Evolutionary conservation across 2,797 vertebrate species (phyloP), one percentile per base, ranked within the genome.

Genomic region (Etheostoma nigrum): DNA sequence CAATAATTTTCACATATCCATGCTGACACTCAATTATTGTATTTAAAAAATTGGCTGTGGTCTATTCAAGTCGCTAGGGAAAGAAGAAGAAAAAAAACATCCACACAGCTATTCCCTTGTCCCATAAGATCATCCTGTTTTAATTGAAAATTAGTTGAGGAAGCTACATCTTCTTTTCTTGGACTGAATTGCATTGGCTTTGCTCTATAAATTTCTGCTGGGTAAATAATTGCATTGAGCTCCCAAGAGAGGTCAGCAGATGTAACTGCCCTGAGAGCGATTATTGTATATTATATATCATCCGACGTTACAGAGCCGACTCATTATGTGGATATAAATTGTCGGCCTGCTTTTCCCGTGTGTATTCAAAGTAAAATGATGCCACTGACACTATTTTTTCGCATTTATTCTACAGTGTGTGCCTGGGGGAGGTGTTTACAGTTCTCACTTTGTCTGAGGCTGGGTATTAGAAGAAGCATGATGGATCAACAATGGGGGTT

Each of bases 181-280:
- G 44, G 73, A 76, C 73, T 76, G 79, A 82, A 88, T 78, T 71
- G 48, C 77, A 86, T 92, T 89, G 85, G 83, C 81, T 82, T 76
- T 73, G 81, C 78, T 85, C 81, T 83, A 76, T 90, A 82, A 89
- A 81, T 91, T 91, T 91, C 77, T 74, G 78, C 84, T 58, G 75
- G 67, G 78, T 92, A 91, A 93, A 93, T 91, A 93, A 91, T 90
- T 90, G 76, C 81, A 55, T 76, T 44, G 73, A 68, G 83, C 78
- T 89, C 85, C 91, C 90, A 76, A 53, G 89, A 91, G 90, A 89
- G 84, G 92, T 89, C 86, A 83, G 88, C 80, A 89, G 79, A 86
- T 84, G 85, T 69, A 84, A 88, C 86, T 85, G 91, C 76, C 87
- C 83, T 65, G 82, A 89, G 83, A 92, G 83, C 86, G 84, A 91